Conservation (phyloP, 2,888 invertebrate genomes). For the Phyto melanocephala region DNA sequence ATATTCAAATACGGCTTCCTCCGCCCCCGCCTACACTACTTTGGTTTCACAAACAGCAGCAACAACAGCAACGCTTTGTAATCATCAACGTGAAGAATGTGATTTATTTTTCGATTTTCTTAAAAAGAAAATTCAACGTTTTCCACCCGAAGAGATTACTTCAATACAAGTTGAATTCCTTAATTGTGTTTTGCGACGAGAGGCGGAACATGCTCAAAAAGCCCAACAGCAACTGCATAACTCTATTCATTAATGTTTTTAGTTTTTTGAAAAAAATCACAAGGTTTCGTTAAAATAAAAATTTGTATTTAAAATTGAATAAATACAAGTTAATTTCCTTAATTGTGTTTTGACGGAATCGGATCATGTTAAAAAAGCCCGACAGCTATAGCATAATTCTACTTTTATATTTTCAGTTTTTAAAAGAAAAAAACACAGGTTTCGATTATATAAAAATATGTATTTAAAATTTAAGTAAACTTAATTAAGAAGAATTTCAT, state of each 20-base stretch:
- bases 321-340: too few relatives aligned
- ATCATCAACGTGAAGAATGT: constrained; percentile 72
- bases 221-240: constrained; percentile 46
- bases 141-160: constrained; percentile 74
- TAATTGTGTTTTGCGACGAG: constrained; percentile 74
- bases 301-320: too few relatives aligned
- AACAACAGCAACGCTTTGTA: constrained; percentile 37
- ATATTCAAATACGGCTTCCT: constrained; percentile 29
- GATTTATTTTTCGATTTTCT: constrained; percentile 76
- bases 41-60: too few relatives aligned
- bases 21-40: neutral
- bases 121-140: constrained; percentile 75
- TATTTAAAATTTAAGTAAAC: too few relatives aligned
- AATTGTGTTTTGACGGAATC: too few relatives aligned
- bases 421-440: too few relatives aligned
- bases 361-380: too few relatives aligned
- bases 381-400: too few relatives aligned
- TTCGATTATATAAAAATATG: too few relatives aligned
- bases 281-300: constrained; percentile 41
- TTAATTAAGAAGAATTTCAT: too few relatives aligned
- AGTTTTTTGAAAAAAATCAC: neutral
- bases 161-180: constrained; percentile 76
- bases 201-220: constrained; percentile 67
- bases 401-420: too few relatives aligned
- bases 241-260: constrained; percentile 39